Evolutionary conservation across 2,888 invertebrate species (phyloP), one percentile per base, ranked within the genome.

Genomic region (Diogma glabrata): DNA sequence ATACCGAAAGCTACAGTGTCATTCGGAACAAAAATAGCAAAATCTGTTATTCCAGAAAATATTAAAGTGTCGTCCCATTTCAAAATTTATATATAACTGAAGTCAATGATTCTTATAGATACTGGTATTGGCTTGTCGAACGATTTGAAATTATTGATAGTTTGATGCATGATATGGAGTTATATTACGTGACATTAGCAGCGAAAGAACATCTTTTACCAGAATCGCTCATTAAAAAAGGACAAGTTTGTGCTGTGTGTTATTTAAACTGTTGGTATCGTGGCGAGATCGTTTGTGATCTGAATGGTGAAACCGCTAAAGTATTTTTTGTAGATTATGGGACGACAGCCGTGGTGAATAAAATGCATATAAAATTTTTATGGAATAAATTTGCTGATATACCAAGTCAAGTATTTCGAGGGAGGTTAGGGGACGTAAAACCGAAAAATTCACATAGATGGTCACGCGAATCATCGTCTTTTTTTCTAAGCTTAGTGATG

Each of bases 271-370:
- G 30, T n/a, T 67, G 67, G 67, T 62, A 65, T 49, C 64, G 67
- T 4, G 67, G 60, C 1, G 57, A 60, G 55, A 58, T 67, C 4
- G 17, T 65, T 2, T 51, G 58, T 2, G 52, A 56, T 26, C 54
- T 56, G 12, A 53, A 45, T 10, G 54, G 54, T 3, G 56, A 57
- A 16, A 59, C 57, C 17, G 53, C 63, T 4, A 64, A 66, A 65
- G 61, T 65, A 8, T 52, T 58, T n/a, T 60, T 63, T 48, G 38
- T 67, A 7, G 67, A 67, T 51, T 63, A 60, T 23, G 67, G 66
- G n/a, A 63, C 63, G 7, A 58, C 61, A 1, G 50, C 58, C 0
- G 61, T 62, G 30, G 59, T 67, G 3, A 30, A 50, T 33, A 52
- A 59, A 36, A 50, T 49, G 1, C 46, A 61, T 9, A 51, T 67